phyloP scores from a whole-genome alignment of 2,113 vertebrate genomes.

The Ammodytes marinus region DNA sequence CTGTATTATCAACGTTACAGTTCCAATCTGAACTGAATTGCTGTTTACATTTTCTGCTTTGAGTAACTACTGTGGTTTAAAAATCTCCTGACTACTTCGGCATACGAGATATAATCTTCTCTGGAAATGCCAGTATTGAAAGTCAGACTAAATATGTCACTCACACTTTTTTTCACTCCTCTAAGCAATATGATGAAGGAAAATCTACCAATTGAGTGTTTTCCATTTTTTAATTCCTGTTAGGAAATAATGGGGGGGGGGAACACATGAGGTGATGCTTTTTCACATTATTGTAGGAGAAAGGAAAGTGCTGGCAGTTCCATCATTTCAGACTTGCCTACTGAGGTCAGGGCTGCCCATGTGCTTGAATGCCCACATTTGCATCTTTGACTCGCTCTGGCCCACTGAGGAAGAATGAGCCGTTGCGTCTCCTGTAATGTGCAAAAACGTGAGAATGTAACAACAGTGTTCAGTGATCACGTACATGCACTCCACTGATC shows the following conservation, averaged over 20 bases:
- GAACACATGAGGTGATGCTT: conserved; percentile 39
- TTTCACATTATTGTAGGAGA: conserved; percentile 43
- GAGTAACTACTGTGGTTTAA: conserved; percentile 35
- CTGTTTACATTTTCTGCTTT: conserved; percentile 29
- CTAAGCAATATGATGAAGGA: conserved; percentile 19
- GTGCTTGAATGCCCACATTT: conserved; percentile 67
- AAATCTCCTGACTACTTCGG: conserved; percentile 47
- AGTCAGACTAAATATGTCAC: conserved; percentile 50
- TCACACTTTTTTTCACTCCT: conserved; percentile 21
- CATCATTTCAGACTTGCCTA: conserved; percentile 58
- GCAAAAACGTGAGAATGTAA: conserved; percentile 62
- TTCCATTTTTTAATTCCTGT: no score
- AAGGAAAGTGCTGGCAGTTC: conserved; percentile 58
- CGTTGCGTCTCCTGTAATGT: conserved; percentile 62
- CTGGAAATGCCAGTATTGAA: conserved; percentile 47
- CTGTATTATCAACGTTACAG: conserved; percentile 58
- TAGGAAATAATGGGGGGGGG: neutral
- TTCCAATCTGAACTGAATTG: conserved; percentile 24
- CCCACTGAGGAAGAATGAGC: conserved; percentile 71
- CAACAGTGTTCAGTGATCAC: conserved; percentile 62
- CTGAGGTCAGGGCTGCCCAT: conserved; percentile 64
- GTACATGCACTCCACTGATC: conserved; percentile 68
- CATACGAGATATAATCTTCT: conserved; percentile 51
- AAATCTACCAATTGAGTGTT: neutral
- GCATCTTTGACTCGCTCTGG: conserved; percentile 70